phyloP scores from a whole-genome alignment of 2,113 vertebrate genomes.

The Ramphastos sulfuratus region DNA sequence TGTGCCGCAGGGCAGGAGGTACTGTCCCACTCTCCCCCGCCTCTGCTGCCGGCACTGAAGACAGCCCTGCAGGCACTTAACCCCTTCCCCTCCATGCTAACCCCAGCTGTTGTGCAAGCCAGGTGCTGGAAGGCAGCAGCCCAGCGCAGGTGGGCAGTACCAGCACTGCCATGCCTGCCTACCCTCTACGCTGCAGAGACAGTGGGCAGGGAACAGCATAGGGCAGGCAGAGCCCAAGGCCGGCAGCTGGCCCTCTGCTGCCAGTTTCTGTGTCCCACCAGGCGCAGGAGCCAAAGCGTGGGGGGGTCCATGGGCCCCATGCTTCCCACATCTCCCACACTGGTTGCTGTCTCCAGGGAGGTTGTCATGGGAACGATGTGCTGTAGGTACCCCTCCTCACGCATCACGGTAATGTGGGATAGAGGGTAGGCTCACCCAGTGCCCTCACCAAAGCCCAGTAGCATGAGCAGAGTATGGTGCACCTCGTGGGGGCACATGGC shows the following conservation, averaged over 20 bases:
- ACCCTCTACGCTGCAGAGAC: neutral
- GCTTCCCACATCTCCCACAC: neutral
- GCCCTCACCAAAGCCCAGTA: neutral
- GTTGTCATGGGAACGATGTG: conserved; percentile 49
- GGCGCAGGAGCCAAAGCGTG: accelerated
- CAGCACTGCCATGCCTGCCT: neutral
- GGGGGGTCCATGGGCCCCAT: neutral
- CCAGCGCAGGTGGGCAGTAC: accelerated
- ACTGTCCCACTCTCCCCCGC: neutral
- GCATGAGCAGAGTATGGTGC: neutral
- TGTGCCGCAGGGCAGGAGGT: neutral
- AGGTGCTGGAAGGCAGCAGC: neutral
- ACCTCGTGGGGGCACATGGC: accelerated
- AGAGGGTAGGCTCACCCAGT: accelerated
- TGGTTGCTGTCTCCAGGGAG: neutral
- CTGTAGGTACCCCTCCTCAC: neutral
- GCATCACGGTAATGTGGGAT: neutral
- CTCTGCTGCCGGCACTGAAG: neutral
- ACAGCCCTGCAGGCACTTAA: conserved; percentile 3
- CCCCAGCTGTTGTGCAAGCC: neutral
- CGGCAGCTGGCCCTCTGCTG: neutral
- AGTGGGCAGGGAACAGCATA: neutral
- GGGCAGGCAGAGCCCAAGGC: neutral
- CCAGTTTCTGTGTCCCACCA: accelerated
- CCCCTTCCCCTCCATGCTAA: neutral